phyloP scores from a whole-genome alignment of 1,140 invertebrate species.

The Stegodyphus dumicola region DNA sequence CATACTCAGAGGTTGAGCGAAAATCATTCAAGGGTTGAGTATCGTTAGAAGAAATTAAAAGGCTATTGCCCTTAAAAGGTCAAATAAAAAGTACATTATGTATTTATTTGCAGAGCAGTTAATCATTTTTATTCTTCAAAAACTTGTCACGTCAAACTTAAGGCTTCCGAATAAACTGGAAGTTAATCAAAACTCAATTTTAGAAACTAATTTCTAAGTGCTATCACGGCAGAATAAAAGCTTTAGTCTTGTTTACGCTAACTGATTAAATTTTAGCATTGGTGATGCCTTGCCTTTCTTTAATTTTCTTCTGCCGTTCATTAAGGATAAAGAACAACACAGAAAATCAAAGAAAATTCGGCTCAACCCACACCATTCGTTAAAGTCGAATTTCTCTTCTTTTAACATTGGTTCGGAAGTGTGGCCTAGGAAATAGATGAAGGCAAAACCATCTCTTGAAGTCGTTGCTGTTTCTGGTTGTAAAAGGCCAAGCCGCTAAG shows the following conservation, averaged over 20 bases:
- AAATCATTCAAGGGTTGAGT: too few species aligned
- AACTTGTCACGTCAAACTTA: too few species aligned
- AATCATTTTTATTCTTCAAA: too few species aligned
- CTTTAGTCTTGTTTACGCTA: neutral
- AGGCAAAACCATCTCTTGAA: conserved; percentile 29
- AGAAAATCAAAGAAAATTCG: conserved; percentile 23
- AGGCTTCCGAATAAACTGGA: too few species aligned
- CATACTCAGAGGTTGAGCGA: too few species aligned
- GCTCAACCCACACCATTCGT: conserved; percentile 19
- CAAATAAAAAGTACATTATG: too few species aligned
- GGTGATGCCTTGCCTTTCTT: conserved; percentile 12
- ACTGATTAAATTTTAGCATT: conserved; percentile 50
- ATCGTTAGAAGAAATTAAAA: too few species aligned
- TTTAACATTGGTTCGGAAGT: neutral
- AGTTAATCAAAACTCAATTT: too few species aligned
- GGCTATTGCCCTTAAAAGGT: too few species aligned
- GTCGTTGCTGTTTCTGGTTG: conserved; percentile 46
- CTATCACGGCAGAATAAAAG: neutral
- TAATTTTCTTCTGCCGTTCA: conserved; percentile 42
- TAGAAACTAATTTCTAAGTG: too few species aligned
- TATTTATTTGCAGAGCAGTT: too few species aligned
- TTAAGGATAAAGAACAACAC: conserved; percentile 18
- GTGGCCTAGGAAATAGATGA: conserved; percentile 27
- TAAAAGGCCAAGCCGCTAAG: conserved; percentile 56
- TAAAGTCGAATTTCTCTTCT: conserved; percentile 31